phyloP scores from a whole-genome alignment of 2,888 invertebrate genomes.

The Drosophila infuscata region DNA sequence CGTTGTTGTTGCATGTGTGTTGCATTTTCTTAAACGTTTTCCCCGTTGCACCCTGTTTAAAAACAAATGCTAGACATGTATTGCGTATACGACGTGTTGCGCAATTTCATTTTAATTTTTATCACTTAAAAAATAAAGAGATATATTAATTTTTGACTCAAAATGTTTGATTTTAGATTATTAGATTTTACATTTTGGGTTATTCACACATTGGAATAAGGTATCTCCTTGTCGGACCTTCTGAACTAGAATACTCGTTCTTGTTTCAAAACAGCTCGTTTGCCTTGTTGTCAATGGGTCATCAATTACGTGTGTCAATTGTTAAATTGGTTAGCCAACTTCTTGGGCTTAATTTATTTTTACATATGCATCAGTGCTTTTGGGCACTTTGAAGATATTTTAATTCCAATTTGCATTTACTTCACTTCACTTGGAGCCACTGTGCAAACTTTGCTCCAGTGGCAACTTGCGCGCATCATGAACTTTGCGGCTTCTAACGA shows the following conservation, averaged over 20 bases:
- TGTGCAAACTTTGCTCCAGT: slow-evolving; percentile 23
- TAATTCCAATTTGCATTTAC: slow-evolving; percentile 45
- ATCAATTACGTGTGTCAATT: slow-evolving; percentile 35
- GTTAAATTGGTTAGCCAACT: slow-evolving; percentile 37
- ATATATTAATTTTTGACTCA: background rate
- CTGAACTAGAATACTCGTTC: background rate
- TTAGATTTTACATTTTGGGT: background rate
- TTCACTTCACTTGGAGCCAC: slow-evolving; percentile 5
- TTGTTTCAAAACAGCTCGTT: background rate
- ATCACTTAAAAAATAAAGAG: background rate
- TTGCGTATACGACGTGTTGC: background rate
- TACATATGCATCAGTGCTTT: slow-evolving; percentile 2
- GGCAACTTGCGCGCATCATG: slow-evolving; percentile 34
- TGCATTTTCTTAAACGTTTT: slow-evolving; percentile 46
- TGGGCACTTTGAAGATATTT: slow-evolving; percentile 16
- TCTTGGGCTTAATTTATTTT: slow-evolving; percentile 3
- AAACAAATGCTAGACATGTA: background rate
- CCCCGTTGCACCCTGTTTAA: background rate
- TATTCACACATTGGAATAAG: background rate
- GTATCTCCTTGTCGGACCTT: background rate
- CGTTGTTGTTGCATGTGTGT: slow-evolving; percentile 15
- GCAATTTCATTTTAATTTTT: background rate
- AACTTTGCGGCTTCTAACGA: slow-evolving; percentile 59
- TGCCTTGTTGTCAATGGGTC: slow-evolving; percentile 19
- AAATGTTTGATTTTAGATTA: background rate